A percentile compares a stretch with the other conserved stretches of the same genome.
Evolutionary conservation across 2,888 invertebrate species (phyloP).

Genomic region (Xanthia icteritia): DNA sequence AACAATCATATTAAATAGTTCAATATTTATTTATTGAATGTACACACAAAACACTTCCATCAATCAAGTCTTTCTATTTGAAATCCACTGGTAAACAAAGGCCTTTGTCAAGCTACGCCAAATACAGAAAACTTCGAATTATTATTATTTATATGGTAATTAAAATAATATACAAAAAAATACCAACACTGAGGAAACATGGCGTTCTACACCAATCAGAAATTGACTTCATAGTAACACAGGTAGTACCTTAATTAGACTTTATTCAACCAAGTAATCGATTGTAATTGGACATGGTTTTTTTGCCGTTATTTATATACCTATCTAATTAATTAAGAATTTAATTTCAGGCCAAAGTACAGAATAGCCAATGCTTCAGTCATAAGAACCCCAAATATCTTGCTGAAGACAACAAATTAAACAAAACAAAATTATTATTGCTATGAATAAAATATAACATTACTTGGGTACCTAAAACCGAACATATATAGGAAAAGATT

Average conservation of each 20-base stretch:
- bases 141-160: not conserved
- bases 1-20: conserved; percentile 10
- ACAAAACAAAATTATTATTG: not conserved
- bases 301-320: conserved; percentile 6
- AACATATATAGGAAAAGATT: not conserved
- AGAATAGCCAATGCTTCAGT: not conserved
- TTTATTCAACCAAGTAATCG: conserved; percentile 40
- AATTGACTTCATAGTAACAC: not conserved
- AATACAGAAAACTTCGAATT: not conserved
- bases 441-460: not conserved
- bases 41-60: not conserved
- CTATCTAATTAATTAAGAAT: not conserved
- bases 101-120: not conserved
- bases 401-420: not conserved
- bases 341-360: not conserved
- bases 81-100: not conserved
- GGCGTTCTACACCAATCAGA: not conserved
- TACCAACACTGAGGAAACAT: conserved; percentile 27
- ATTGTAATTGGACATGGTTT: conserved; percentile 29
- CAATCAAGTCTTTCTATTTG: not conserved
- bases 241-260: not conserved
- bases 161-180: not conserved
- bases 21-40: not conserved
- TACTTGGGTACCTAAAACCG: not conserved
- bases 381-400: not conserved